Evolutionary conservation across 2,113 vertebrate species (phyloP).

Genomic region (Peromyscus californicus): DNA sequence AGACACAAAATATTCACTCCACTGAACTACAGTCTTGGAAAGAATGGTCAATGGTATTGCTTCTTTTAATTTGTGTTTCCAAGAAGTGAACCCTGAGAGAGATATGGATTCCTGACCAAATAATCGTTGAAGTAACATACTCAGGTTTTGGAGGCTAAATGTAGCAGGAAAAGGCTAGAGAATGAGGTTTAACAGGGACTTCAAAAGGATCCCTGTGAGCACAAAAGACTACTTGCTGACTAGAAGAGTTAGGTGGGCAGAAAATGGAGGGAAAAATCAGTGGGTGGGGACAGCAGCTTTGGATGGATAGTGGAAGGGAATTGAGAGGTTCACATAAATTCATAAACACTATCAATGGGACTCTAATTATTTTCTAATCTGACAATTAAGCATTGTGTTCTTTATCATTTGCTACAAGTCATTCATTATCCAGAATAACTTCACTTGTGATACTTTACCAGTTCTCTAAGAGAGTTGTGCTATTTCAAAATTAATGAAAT

Average conservation of each 20-base stretch:
- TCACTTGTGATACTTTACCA: background rate
- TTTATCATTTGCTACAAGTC: slow-evolving; percentile 20
- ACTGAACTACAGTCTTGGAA: background rate
- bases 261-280: background rate
- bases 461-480: slow-evolving; percentile 33
- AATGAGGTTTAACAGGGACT: background rate
- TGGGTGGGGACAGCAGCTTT: background rate
- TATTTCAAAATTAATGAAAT: slow-evolving; percentile 76
- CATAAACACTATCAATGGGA: background rate
- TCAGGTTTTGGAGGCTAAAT: background rate
- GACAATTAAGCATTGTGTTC: slow-evolving; percentile 2
- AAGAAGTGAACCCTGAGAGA: background rate
- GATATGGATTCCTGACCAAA: background rate
- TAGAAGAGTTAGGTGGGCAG: background rate
- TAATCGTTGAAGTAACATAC: background rate
- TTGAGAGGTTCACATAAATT: background rate
- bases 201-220: background rate
- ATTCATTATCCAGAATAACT: background rate
- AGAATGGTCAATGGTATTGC: background rate
- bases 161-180: accelerated
- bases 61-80: background rate
- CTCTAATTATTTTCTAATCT: background rate
- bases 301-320: background rate
- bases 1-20: background rate
- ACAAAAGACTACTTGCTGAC: too few species aligned